A percentile compares a stretch with the other conserved stretches of the same genome.
phyloP scores from a whole-genome alignment of 2,888 invertebrate species.

The Aphrophora alni region DNA sequence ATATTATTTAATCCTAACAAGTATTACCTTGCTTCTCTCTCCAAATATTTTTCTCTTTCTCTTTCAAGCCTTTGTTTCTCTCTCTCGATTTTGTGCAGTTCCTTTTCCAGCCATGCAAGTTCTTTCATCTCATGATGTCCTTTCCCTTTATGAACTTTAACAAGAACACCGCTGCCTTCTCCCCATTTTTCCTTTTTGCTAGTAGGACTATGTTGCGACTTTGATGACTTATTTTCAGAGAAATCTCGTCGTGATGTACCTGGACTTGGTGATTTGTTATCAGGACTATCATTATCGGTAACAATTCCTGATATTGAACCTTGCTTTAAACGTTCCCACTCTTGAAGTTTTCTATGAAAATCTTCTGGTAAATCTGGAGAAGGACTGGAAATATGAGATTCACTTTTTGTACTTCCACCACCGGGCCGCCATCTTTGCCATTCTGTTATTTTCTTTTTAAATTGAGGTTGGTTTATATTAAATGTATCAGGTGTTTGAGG shows the following conservation, averaged over 20 bases:
- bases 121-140: conserved; percentile 61
- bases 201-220: conserved; percentile 25
- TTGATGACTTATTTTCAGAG: conserved; percentile 28
- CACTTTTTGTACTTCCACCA: conserved; percentile 31
- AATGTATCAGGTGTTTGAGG: conserved; percentile 42
- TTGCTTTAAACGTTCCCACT: conserved; percentile 65
- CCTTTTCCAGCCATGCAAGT: conserved; percentile 65
- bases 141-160: conserved; percentile 36
- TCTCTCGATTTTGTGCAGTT: conserved; percentile 65
- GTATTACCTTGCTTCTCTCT: conserved; percentile 67
- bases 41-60: conserved; percentile 68
- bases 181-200: conserved; percentile 30
- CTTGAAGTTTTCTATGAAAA: conserved; percentile 60
- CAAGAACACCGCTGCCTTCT: conserved; percentile 32
- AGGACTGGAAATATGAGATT: conserved; percentile 41
- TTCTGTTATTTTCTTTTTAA: conserved; percentile 63
- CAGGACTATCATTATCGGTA: conserved; percentile 35
- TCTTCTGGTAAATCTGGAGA: conserved; percentile 52
- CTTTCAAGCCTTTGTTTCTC: conserved; percentile 67
- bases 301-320: conserved; percentile 2
- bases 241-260: conserved; percentile 52
- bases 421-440: conserved; percentile 66
- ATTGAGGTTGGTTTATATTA: conserved; percentile 48
- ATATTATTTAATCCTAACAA: not conserved
- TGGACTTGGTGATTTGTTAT: conserved; percentile 49